Conservation (phyloP, 2,888 invertebrate species). For the Reticulitermes lucifugus region DNA sequence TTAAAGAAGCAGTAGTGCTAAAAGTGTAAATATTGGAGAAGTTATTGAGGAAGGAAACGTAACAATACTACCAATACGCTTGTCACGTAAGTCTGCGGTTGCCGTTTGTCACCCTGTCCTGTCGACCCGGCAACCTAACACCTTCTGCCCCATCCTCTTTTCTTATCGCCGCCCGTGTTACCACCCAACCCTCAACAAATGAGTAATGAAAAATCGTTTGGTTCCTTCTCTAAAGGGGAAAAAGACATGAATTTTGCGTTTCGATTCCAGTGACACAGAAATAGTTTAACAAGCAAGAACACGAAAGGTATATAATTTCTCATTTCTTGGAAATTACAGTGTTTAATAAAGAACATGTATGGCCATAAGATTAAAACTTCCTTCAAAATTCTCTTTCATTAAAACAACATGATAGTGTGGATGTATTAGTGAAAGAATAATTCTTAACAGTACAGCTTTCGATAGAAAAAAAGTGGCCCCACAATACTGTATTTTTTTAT, state of each 20-base stretch:
- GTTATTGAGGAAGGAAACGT: conserved; percentile 1
- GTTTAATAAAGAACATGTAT: background rate
- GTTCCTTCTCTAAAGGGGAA: background rate
- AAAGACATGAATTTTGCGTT: background rate
- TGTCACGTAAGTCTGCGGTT: conserved; percentile 18
- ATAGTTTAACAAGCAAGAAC: background rate
- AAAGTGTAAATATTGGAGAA: conserved; percentile 25
- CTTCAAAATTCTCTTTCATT: background rate
- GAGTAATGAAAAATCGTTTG: conserved; percentile 22
- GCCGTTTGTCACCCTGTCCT: background rate
- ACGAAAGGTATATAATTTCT: background rate
- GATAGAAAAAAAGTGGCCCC: no score
- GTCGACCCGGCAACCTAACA: background rate
- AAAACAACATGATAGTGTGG: no score
- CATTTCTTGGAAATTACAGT: background rate
- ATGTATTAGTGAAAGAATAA: no score
- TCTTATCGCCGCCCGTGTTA: background rate
- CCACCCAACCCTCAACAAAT: background rate
- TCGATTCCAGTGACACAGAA: background rate
- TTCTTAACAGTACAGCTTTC: no score
- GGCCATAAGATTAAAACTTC: background rate
- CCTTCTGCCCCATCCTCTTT: background rate
- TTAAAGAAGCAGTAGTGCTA: background rate
- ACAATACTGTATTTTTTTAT: no score
- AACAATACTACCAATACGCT: conserved; percentile 15